Evolutionary conservation across 37 sponge, comb jelly and placozoan genomes (phyloP).

Genomic region (Ephydatia muelleri): DNA sequence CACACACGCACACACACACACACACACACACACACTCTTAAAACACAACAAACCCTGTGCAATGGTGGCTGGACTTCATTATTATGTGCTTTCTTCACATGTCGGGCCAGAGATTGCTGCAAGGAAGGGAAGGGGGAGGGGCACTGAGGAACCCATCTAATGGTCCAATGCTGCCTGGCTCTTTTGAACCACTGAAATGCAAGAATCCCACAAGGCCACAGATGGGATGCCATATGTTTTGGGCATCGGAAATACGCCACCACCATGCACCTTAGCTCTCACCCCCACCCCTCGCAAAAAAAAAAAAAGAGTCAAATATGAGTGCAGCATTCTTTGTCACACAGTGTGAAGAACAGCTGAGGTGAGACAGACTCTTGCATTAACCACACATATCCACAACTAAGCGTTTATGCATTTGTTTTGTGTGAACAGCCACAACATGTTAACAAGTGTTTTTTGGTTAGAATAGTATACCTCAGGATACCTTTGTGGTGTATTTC

Average conservation of each 20-base stretch:
- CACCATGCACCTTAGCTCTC: not conserved
- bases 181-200: not conserved
- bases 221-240: not conserved
- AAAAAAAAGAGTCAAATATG: too few relatives aligned
- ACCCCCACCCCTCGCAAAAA: too few relatives aligned
- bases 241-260: not conserved
- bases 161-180: not conserved
- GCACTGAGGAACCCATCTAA: not conserved
- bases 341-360: too few relatives aligned
- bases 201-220: not conserved
- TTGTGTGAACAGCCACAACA: not conserved
- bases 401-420: not conserved
- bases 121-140: not conserved
- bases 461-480: too few relatives aligned
- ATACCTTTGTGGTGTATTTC: constrained; percentile 68
- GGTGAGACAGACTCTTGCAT: too few relatives aligned
- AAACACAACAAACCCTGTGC: not conserved
- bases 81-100: constrained; percentile 14
- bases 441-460: too few relatives aligned
- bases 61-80: not conserved
- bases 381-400: not conserved
- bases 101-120: constrained; percentile 37
- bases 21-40: constrained; percentile 1
- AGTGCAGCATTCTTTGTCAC: too few relatives aligned
- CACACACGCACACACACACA: not conserved